These are phyloP conservation scores for Zapornia atra DNA, from an alignment of 2,113 vertebrate species.

Conservation along the genomic window DNA sequence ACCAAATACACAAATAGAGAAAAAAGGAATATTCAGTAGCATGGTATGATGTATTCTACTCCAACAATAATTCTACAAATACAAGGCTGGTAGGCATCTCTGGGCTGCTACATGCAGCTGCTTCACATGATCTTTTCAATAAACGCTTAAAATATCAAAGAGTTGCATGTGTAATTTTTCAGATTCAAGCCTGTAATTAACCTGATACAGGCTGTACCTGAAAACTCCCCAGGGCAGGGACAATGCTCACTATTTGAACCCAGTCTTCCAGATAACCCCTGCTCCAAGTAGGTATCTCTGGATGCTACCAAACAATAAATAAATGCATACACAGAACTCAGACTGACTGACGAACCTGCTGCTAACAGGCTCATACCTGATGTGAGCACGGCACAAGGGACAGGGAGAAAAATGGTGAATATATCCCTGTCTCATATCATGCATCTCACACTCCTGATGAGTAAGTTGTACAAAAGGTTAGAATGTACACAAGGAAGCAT, in stretches of 20 bases:
- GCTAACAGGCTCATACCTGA: not conserved
- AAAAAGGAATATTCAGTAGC: not conserved
- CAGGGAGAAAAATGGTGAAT: not conserved
- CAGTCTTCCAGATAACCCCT: not conserved
- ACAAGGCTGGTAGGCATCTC: not conserved
- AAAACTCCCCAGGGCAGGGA: not conserved
- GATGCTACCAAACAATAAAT: not conserved
- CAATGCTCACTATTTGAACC: not conserved
- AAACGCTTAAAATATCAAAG: not conserved
- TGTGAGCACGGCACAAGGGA: not conserved
- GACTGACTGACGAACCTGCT: not conserved
- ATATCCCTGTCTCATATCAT: not conserved
- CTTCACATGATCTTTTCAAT: not conserved
- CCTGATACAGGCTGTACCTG: not conserved
- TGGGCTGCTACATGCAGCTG: not conserved
- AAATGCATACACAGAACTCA: not conserved
- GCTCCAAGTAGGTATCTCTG: not conserved
- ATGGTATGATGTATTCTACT: not conserved
- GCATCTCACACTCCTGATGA: not conserved
- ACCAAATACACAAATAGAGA: not conserved
- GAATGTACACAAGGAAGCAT: not conserved
- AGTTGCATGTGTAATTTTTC: not conserved
- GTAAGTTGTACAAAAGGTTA: not conserved
- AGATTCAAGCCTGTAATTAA: not conserved
- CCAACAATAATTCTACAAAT: not conserved